A percentile compares a stretch with the other conserved stretches of the same genome.
Conservation (phyloP, 64 coral and sea anemone genomes). For the Platygyra sinensis region DNA sequence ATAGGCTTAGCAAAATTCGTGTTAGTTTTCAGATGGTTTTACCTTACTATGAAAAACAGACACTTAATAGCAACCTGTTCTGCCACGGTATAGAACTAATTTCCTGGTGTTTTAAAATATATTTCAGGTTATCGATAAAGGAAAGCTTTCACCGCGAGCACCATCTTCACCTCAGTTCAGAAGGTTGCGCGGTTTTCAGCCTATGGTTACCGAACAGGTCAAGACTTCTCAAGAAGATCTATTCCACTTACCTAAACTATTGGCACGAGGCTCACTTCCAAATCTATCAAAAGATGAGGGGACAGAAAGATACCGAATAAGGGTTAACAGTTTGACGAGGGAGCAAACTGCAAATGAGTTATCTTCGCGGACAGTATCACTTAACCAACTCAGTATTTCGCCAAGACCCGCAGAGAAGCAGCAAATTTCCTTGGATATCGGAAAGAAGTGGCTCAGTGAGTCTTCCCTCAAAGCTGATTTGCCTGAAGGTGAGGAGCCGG, state of each 20-base stretch:
- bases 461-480: not conserved
- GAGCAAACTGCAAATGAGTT: not conserved
- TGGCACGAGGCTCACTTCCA: not conserved
- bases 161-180: not conserved
- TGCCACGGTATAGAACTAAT: not conserved
- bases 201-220: not conserved
- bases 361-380: not conserved
- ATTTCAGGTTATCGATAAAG: not conserved
- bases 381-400: not conserved
- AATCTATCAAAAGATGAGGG: not conserved
- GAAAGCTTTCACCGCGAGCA: not conserved
- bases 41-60: no score
- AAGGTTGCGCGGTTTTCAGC: not conserved
- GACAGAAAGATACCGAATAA: not conserved
- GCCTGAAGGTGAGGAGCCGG: not conserved
- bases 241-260: not conserved
- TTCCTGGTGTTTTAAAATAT: not conserved
- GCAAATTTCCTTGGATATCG: not conserved
- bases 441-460: not conserved
- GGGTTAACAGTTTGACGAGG: not conserved
- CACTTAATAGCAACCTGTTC: no score
- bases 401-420: not conserved
- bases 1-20: no score
- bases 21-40: no score
- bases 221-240: not conserved